These are phyloP conservation scores for Parasteatoda lunata DNA, from an alignment of 2,888 invertebrate genomes.

Conservation along the genomic window DNA sequence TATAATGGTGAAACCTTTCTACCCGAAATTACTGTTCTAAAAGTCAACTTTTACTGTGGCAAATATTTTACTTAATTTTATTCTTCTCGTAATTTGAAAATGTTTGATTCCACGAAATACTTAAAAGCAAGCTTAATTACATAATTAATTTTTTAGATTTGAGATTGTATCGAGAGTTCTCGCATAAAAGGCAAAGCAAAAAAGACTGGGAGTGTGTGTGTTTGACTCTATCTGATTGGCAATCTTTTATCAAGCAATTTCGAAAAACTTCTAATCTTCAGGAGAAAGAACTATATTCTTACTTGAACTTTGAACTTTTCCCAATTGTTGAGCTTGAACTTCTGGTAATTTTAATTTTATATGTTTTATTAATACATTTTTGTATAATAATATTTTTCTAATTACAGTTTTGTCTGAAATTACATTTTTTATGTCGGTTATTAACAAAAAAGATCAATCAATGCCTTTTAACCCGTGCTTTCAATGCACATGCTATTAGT, in stretches of 20 bases:
- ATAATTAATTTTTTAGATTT: conserved; percentile 69
- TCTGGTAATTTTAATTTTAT: conserved; percentile 69
- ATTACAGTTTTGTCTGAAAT: not conserved
- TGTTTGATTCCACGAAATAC: too few relatives aligned
- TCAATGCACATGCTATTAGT: too few relatives aligned
- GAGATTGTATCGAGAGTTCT: conserved; percentile 72
- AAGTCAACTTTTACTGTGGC: too few relatives aligned
- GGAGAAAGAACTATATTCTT: conserved; percentile 71
- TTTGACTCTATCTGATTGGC: conserved; percentile 71
- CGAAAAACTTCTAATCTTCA: conserved; percentile 71
- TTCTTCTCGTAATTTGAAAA: too few relatives aligned
- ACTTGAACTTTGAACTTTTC: conserved; percentile 71
- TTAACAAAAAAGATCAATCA: not conserved
- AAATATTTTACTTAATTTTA: too few relatives aligned
- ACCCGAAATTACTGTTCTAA: too few relatives aligned
- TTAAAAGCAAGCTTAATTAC: too few relatives aligned
- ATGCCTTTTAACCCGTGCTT: too few relatives aligned
- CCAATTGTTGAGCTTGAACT: conserved; percentile 71
- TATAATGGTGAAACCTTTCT: too few relatives aligned
- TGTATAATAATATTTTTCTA: not conserved
- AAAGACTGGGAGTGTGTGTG: conserved; percentile 72
- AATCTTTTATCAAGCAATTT: conserved; percentile 71
- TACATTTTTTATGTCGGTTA: not conserved
- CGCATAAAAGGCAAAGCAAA: conserved; percentile 70
- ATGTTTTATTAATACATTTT: not conserved